Evolutionary conservation across 2,797 vertebrate species (phyloP).

Genomic region (Phrynocephalus guinanensis): DNA sequence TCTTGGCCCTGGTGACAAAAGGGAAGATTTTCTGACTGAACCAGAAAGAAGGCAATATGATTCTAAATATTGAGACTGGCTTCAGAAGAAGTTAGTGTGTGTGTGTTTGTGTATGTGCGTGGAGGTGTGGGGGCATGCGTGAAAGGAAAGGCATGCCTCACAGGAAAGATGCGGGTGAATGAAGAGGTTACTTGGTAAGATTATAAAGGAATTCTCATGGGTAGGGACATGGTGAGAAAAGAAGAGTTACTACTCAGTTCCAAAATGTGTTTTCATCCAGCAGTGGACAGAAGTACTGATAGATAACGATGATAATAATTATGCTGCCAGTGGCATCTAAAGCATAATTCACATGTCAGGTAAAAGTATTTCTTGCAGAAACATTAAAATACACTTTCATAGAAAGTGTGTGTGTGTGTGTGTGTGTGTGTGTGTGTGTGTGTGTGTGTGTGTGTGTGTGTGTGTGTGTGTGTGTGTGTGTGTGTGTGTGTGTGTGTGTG

Average conservation of each 20-base stretch:
- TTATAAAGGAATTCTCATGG: not conserved
- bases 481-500: not conserved
- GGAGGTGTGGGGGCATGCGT: too few species aligned
- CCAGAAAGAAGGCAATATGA: not conserved
- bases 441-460: too few species aligned
- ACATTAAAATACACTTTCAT: constrained; percentile 4
- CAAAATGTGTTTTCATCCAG: not conserved
- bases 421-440: too few species aligned
- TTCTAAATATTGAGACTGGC: not conserved
- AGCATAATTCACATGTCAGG: constrained; percentile 11
- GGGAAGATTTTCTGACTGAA: not conserved
- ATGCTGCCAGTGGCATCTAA: constrained; percentile 9
- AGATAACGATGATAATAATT: constrained; percentile 16
- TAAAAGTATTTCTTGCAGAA: constrained; percentile 2
- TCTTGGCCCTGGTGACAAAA: not conserved
- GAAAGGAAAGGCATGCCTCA: not conserved
- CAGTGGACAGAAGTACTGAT: not conserved
- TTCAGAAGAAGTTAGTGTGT: not conserved
- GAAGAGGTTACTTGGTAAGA: not conserved
- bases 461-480: too few species aligned
- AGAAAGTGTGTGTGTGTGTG: not conserved
- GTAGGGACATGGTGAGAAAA: not conserved
- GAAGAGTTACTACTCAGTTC: not conserved
- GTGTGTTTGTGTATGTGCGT: not conserved
- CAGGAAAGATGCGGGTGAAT: not conserved